Evolutionary conservation across 2,888 invertebrate genomes (phyloP).

Genomic region (Acleris literana): DNA sequence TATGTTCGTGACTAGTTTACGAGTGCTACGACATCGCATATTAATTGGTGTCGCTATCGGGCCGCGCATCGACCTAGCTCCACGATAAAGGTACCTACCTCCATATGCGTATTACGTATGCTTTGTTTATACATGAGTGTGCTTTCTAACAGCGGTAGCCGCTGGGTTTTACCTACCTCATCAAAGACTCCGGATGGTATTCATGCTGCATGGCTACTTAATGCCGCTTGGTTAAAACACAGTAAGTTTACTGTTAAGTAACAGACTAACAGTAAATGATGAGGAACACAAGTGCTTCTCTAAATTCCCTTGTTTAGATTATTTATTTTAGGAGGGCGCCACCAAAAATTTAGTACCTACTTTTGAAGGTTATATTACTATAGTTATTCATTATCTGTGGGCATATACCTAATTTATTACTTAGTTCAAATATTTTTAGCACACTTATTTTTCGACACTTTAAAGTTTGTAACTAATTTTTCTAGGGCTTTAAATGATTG

Average conservation of each 20-base stretch:
- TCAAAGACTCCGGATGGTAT: not conserved
- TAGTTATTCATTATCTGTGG: no score
- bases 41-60: conserved; percentile 81
- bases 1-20: conserved; percentile 83
- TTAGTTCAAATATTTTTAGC: no score
- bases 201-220: not conserved
- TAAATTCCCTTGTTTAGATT: not conserved
- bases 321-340: no score
- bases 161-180: conserved; percentile 19
- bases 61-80: conserved; percentile 74
- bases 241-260: not conserved
- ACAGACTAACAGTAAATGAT: not conserved
- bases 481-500: no score
- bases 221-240: not conserved
- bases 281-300: not conserved
- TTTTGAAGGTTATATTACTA: no score
- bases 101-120: conserved; percentile 24
- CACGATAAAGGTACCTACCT: conserved; percentile 41
- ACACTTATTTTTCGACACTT: no score
- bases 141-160: conserved; percentile 22
- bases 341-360: no score
- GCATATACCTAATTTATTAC: no score
- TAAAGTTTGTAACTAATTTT: no score
- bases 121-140: conserved; percentile 31
- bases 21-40: conserved; percentile 81